Evolutionary conservation across 1,140 invertebrate species (phyloP).

Genomic region (Euglossa dilemma): DNA sequence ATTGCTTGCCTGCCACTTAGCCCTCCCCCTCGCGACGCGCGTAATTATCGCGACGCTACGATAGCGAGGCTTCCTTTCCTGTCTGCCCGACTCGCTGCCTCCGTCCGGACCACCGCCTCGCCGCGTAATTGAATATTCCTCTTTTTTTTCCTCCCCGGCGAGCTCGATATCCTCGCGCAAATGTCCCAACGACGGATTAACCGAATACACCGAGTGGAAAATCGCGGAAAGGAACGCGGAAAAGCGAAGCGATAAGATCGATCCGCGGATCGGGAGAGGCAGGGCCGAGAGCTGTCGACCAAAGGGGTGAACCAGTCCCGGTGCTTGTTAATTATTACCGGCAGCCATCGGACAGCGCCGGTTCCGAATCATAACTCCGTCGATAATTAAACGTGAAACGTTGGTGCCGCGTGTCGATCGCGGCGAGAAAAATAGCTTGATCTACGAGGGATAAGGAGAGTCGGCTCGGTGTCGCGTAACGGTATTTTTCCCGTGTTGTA

Average conservation of each 20-base stretch:
- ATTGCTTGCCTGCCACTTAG: conserved; percentile 19
- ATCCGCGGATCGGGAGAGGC: neutral
- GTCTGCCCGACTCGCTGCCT: neutral
- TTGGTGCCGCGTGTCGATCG: neutral
- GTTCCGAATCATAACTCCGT: conserved; percentile 34
- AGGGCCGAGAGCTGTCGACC: no score
- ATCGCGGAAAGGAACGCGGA: no score
- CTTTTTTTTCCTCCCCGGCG: neutral
- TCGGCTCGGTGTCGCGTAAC: conserved; percentile 24
- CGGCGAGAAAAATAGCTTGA: conserved; percentile 22
- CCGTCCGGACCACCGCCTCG: neutral
- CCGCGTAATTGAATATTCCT: conserved; percentile 24
- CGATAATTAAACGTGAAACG: conserved; percentile 46
- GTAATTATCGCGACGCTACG: conserved; percentile 49
- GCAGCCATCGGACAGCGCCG: neutral
- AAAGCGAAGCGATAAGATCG: neutral
- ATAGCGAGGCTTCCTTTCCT: neutral
- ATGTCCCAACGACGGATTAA: no score
- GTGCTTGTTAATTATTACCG: conserved; percentile 39
- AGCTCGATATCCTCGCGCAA: neutral
- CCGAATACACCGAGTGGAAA: no score
- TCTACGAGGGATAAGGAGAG: conserved; percentile 39
- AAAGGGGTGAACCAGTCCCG: conserved; percentile 30
- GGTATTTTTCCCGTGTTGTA: conserved; percentile 38
- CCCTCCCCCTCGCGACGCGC: neutral